Evolutionary conservation across 30 jellyfish, hydroid and myxozoan species (phyloP), one percentile per base, ranked within the genome.

Genomic region (Hydractinia echinata): DNA sequence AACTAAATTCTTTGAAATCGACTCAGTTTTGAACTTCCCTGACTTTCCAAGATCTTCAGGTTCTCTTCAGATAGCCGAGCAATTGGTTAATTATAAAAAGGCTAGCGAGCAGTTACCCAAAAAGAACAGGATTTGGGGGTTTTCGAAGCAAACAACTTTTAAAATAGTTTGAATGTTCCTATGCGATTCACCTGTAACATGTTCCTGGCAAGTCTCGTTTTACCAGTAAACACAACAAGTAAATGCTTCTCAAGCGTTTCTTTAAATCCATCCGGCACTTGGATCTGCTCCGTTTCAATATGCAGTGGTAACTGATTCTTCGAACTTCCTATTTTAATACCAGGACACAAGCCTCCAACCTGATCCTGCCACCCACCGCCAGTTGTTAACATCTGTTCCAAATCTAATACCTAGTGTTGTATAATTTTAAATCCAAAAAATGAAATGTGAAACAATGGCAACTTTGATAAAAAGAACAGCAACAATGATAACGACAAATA

Each of bases 311-410:
- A 89, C 10, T 91, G 86, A 50, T 85, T 85, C 72, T 81, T 81
- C 18, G 99, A 93, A 18, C 93, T 76, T 7, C 96, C 99, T 53
- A 83, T 91, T 55, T 87, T 93, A 67, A 87, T 81, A 9, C 96
- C 96, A 4, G 99, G 99, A 71, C 86, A 86, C 13, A 93, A 85
- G 6, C 99, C 99, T 52, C 99, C 99, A 20, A 93, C 95, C 53
- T 93, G 96, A 69, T 93, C 99, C 62, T 93, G 99, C 99, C 99
- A 93, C 5, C 99, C 99, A 4, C 99, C 99, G 61, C 99, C 99
- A 0, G 99, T 93, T 6, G 99, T 93, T 16, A 93, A 76, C 96
- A 93, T 84, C 62, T 93, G 99, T 81, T 93, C 99, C 72, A 93
- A 56, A 61, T 87, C 93, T 81, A 93, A 81, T 39, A 93, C 99